Evolutionary conservation across 2,797 vertebrate species (phyloP), one percentile per base, ranked within the genome.

Genomic region (Pempheris klunzingeri): DNA sequence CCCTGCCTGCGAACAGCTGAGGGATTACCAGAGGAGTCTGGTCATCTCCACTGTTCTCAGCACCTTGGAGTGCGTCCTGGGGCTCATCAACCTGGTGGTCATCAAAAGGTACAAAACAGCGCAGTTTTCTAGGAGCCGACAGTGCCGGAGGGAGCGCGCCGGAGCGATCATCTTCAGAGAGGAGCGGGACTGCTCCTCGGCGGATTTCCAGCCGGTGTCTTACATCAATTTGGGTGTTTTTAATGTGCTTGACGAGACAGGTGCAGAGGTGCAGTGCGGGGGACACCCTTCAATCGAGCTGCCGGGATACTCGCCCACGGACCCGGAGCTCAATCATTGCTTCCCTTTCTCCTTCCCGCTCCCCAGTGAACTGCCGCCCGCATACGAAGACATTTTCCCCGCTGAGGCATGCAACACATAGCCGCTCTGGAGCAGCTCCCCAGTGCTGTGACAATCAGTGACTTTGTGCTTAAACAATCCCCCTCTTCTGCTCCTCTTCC

Each of bases 261-360:
- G 96, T 4, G 96, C 96, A 75, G 97, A 98, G 80, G 97, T 95
- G 83, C 95, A 96, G 71, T 95, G 96, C 71, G 95, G 96, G 2
- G 98, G 97, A 3, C 97, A 99, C 85, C 97, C 97, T 26, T 99
- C 97, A 5, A 93, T 97, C 78, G 97, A 99, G 93, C 94, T 99
- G 87, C 98, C 98, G 1, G 98, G 98, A 24, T 99, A 99, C 78
- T 96, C 97, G 30, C 95, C 95, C 70, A 90, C 93, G 76, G 96
- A 98, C 92, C 96, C 97, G 38, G 97, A 98, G 80, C 95, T 97
- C 80, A 94, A 96, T 54, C 96, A 90, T 53, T 95, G 97, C 64
- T 98, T 97, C 87, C 97, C 97, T 0, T 99, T 97, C 88, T 97
- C 97, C 52, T 96, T 95, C 92, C 95, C 96, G 34, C 88, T 96